Evolutionary conservation across 1,140 invertebrate genomes (phyloP).

Genomic region (Drosophila varians): DNA sequence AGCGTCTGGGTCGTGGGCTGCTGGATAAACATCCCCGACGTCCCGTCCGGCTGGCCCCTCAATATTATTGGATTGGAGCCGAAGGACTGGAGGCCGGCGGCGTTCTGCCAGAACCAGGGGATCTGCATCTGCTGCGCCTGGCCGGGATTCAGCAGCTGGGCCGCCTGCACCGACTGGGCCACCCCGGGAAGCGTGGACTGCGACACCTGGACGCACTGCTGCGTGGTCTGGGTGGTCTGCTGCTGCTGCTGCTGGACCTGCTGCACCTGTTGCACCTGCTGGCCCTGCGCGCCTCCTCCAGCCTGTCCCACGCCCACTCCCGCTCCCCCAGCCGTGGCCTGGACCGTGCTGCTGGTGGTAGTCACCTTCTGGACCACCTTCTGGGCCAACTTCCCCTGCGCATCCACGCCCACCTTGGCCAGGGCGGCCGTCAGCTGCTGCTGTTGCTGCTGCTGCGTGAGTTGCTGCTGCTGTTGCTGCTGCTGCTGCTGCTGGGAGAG

Average conservation of each 20-base stretch:
- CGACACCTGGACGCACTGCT: slow-evolving; percentile 88
- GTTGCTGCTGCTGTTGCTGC: slow-evolving; percentile 53
- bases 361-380: slow-evolving; percentile 86
- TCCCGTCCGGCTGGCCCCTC: slow-evolving; percentile 90
- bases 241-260: slow-evolving; percentile 67
- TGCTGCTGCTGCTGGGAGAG: slow-evolving; percentile 57
- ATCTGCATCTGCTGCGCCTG: slow-evolving; percentile 86
- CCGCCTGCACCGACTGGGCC: slow-evolving; percentile 85
- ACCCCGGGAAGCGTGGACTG: slow-evolving; percentile 86
- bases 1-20: slow-evolving; percentile 87
- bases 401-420: slow-evolving; percentile 52
- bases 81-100: slow-evolving; percentile 87
- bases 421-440: slow-evolving; percentile 65
- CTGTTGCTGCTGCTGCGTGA: slow-evolving; percentile 51
- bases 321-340: slow-evolving; percentile 44
- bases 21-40: slow-evolving; percentile 91
- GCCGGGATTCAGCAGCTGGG: slow-evolving; percentile 86
- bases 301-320: slow-evolving; percentile 14
- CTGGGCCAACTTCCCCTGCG: slow-evolving; percentile 84
- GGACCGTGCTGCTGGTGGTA: slow-evolving; percentile 81
- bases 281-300: slow-evolving; percentile 28
- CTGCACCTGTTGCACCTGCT: slow-evolving; percentile 71
- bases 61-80: slow-evolving; percentile 93
- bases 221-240: slow-evolving; percentile 82
- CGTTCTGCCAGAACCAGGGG: slow-evolving; percentile 87